These are phyloP conservation scores for Gulo gulo DNA, from an alignment of 2,113 vertebrate genomes.

Conservation along the genomic window DNA sequence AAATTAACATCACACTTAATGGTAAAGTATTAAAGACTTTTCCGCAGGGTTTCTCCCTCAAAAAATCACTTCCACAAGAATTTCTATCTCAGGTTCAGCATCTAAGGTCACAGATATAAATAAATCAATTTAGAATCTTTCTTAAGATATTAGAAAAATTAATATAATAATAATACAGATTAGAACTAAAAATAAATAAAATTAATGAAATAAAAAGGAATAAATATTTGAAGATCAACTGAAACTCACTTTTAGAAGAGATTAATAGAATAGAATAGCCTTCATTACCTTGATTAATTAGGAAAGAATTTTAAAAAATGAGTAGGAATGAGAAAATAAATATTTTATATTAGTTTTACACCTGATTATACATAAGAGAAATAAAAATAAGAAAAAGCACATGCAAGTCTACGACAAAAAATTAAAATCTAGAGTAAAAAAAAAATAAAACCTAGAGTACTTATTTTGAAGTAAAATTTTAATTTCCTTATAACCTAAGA, in stretches of 20 bases:
- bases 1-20: not conserved
- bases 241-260: not conserved
- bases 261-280: not conserved
- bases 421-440: not conserved
- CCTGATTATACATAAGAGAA: not conserved
- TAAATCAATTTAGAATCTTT: not conserved
- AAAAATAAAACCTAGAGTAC: not conserved
- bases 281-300: not conserved
- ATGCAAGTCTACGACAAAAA: not conserved
- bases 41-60: not conserved
- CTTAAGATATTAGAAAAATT: not conserved
- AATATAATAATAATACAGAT: not conserved
- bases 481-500: not conserved
- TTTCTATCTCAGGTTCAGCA: not conserved
- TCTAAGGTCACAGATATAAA: not conserved
- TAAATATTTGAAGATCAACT: not conserved
- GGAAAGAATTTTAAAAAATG: not conserved
- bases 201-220: not conserved
- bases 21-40: not conserved
- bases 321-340: not conserved
- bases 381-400: not conserved
- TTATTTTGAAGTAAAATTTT: not conserved
- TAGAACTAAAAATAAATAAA: not conserved
- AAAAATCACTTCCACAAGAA: not conserved
- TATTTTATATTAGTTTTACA: not conserved